Evolutionary conservation across 1,140 invertebrate genomes (phyloP).

Genomic region (Heliconius hermathena): DNA sequence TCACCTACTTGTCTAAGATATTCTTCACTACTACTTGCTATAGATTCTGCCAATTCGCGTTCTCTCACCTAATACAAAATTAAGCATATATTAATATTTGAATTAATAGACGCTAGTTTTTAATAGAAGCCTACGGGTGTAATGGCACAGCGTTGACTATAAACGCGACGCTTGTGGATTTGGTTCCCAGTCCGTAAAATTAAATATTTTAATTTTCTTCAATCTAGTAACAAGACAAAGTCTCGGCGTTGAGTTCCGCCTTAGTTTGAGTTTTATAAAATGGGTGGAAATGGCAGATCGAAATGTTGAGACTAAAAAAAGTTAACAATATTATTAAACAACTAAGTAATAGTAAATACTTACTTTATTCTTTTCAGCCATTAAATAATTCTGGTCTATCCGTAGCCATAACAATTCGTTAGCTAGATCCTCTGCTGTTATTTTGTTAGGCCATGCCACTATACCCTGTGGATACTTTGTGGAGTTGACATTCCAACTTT

Average conservation of each 20-base stretch:
- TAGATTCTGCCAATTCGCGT: slow-evolving; percentile 59
- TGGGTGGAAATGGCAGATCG: too few species aligned
- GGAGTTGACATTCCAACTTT: slow-evolving; percentile 53
- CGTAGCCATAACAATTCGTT: slow-evolving; percentile 73
- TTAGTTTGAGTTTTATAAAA: too few species aligned
- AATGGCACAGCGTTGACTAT: too few species aligned
- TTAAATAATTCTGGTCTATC: slow-evolving; percentile 71
- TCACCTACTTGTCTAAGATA: slow-evolving; percentile 62
- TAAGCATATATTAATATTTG: too few species aligned
- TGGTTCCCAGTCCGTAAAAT: too few species aligned
- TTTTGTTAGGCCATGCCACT: slow-evolving; percentile 65
- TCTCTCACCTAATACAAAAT: slow-evolving; percentile 40
- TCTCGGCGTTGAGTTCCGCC: too few species aligned
- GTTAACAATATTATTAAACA: too few species aligned
- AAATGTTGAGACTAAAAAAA: not conserved
- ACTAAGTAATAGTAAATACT: not conserved
- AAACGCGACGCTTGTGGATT: too few species aligned
- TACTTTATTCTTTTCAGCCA: slow-evolving; percentile 67
- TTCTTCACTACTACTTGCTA: slow-evolving; percentile 69
- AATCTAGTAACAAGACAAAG: too few species aligned
- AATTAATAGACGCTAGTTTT: too few species aligned
- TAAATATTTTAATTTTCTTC: too few species aligned
- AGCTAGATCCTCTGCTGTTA: slow-evolving; percentile 73
- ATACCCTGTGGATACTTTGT: slow-evolving; percentile 52
- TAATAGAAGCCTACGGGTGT: too few species aligned